Conservation (phyloP, 2,113 vertebrate genomes). For the Synodontis membranacea region DNA sequence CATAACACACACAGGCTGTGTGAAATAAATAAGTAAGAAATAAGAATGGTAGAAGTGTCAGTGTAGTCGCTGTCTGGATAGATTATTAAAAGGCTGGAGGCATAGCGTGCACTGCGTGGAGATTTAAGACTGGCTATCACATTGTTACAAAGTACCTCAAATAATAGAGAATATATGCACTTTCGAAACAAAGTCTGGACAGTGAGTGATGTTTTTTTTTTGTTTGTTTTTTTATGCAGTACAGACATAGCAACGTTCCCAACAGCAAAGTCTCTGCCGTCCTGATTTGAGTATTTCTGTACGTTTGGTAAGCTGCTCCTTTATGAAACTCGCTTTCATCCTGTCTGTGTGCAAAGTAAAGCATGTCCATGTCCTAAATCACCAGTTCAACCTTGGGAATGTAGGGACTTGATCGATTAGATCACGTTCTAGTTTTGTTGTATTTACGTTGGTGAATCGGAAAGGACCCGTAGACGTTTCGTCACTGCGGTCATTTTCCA, state of each 20-base stretch:
- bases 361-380: neutral
- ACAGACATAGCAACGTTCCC: neutral
- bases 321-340: neutral
- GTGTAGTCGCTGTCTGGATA: conserved; percentile 28
- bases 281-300: neutral
- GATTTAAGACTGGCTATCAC: conserved; percentile 9
- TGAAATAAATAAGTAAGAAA: conserved; percentile 51
- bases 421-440: neutral
- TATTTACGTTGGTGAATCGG: neutral
- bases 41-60: conserved; percentile 48
- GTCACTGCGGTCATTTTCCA: neutral
- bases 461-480: neutral
- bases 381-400: conserved; percentile 1
- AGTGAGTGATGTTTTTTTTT: conserved; percentile 1
- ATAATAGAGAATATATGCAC: neutral
- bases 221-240: neutral
- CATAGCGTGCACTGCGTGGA: conserved; percentile 24
- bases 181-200: conserved; percentile 17
- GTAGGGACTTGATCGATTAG: neutral
- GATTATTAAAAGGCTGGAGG: conserved; percentile 49
- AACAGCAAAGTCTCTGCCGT: neutral
- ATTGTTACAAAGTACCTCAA: conserved; percentile 13
- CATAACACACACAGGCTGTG: conserved; percentile 49
- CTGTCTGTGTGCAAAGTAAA: neutral
- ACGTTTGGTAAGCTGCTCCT: neutral